Percentiles rank a stretch among this genome's conserved stretches.
phyloP scores from a whole-genome alignment of 2,797 vertebrate species.

The Phrynocephalus forsythii region DNA sequence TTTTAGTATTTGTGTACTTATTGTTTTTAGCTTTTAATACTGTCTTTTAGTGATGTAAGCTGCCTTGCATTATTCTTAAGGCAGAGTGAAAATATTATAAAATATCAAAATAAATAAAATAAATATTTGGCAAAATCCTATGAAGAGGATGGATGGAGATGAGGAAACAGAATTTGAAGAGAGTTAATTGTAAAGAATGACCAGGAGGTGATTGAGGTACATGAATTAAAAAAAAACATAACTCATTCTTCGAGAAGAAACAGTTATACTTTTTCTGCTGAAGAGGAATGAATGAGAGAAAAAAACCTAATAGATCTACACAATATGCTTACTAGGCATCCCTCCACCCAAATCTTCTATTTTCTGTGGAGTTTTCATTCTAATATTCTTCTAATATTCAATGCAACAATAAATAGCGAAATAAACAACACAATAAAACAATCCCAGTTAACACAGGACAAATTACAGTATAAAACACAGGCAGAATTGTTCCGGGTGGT shows the following conservation, averaged over 20 bases:
- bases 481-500: too few species aligned
- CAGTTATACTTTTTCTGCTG: neutral
- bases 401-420: too few species aligned
- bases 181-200: neutral
- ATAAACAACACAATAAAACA: too few species aligned
- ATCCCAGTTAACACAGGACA: too few species aligned
- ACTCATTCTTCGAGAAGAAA: neutral
- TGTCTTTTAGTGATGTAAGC: too few species aligned
- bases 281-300: neutral
- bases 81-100: too few species aligned
- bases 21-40: too few species aligned
- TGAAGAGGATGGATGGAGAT: neutral
- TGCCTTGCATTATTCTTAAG: too few species aligned
- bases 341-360: neutral
- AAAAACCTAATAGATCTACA: neutral
- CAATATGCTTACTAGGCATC: neutral
- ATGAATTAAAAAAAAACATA: neutral
- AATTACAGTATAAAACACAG: too few species aligned
- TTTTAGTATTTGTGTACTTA: too few species aligned
- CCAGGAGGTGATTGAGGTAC: neutral
- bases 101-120: too few species aligned
- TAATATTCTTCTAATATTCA: neutral
- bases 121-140: neutral
- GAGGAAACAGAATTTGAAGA: neutral
- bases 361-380: constrained; percentile 9